Conservation (phyloP, 2,113 vertebrate species). For the Thunnus thynnus region DNA sequence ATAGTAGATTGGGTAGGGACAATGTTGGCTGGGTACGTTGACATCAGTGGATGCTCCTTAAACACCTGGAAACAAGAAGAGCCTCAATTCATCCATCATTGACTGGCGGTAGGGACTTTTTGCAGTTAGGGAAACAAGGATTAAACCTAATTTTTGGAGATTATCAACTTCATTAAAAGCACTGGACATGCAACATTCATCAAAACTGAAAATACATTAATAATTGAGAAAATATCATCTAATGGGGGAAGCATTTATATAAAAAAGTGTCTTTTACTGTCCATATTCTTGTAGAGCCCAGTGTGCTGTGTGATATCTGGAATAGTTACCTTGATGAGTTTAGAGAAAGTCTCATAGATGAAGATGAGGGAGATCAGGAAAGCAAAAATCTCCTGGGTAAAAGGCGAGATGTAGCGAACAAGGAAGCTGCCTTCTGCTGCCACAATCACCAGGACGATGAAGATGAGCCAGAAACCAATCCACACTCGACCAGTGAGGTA, state of each 20-base stretch:
- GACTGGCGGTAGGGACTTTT: background rate
- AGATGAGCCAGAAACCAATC: constrained; percentile 97
- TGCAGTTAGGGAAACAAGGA: background rate
- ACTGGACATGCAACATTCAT: background rate
- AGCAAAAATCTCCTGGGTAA: constrained; percentile 99
- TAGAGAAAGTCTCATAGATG: constrained; percentile 98
- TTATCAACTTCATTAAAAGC: background rate
- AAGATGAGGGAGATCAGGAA: constrained; percentile 99
- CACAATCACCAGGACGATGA: constrained; percentile 94
- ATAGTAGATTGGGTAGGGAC: constrained; percentile 28
- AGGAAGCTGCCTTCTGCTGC: constrained; percentile 97
- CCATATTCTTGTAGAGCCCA: background rate
- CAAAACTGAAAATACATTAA: background rate
- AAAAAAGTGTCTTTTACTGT: too few relatives aligned
- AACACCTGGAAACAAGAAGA: constrained; percentile 88
- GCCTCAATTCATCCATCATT: background rate
- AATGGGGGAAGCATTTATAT: too few relatives aligned
- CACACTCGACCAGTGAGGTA: constrained; percentile 97
- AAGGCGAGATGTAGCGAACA: constrained; percentile 97
- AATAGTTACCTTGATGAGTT: constrained; percentile 91
- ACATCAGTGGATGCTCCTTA: constrained; percentile 93
- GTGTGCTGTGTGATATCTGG: background rate
- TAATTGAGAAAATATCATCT: too few relatives aligned
- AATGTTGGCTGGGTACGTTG: constrained; percentile 85
- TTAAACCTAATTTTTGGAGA: background rate